Evolutionary conservation across 2,888 invertebrate genomes (phyloP), one percentile per base, ranked within the genome.

Genomic region (Cyclophora punctaria): DNA sequence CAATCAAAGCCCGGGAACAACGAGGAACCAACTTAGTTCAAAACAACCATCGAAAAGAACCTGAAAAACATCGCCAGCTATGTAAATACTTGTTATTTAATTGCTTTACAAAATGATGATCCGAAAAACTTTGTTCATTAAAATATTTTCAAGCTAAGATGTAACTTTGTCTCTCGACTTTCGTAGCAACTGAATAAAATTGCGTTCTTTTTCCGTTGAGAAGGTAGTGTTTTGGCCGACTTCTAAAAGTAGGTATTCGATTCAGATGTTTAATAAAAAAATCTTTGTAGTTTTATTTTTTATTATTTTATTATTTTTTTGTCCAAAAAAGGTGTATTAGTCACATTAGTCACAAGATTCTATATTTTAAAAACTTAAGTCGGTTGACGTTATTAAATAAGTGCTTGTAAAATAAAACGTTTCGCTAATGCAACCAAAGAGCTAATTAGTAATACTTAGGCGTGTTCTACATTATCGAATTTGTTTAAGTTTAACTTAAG

Each of bases 11-110:
- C 83, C 3, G 73, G 66, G 6, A 79, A 75, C 35, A 71, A 62
- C n/a, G 84, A 83, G 55, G 83, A 81, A 45, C 73, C 76, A 2
- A 83, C 81, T 68, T 83, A 86, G 71, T 74, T 50, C 5, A 56
- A 57, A 49, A 54, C 47, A 37, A 51, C 41, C 33, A 47, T 41
- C 7, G 35, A 41, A 45, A 34, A 35, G 45, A n/a, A 7, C 34
- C 3, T 44, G 7, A 46, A 45, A 44, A 51, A 51, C 42, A 48
- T 46, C 5, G 7, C 34, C 3, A 48, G 47, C 47, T 49, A 49
- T 51, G 48, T 53, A 56, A 51, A 52, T 55, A 49, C 45, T 56
- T 48, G 57, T 67, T 64, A 63, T 60, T 55, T 67, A 67, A 71
- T 67, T 66, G 67, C 66, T 74, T 72, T 59, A 59, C 66, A 63